Base-by-base conservation (phyloP, 2,888 invertebrate species). In the Cryptosula pallasiana region DNA sequence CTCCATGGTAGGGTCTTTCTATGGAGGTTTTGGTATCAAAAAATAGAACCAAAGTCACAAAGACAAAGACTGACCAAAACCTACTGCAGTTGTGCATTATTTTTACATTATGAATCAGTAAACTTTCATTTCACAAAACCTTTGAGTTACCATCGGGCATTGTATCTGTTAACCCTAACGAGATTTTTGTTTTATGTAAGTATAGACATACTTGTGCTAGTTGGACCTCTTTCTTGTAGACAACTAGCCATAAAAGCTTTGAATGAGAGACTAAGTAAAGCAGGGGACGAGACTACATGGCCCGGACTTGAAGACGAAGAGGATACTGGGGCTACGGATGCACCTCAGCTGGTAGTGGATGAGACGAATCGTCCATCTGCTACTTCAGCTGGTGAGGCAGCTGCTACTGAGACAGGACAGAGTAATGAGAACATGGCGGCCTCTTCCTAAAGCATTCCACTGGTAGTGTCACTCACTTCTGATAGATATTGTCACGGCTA, bases 161-260 rank as follows among this genome's bases (percentile, higher is more conserved):
- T 45, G 45, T n/a, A n/a, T n/a, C n/a, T n/a, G n/a, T n/a, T n/a
- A n/a, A n/a, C n/a, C n/a, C n/a, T n/a, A 13, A 45, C 45, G 9
- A 13, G 45, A 45, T 13, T 20, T 45, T 45, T 45, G 45, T 20
- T 45, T 45, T 13, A 20, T 45, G 45, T 45, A 45, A 20, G 45
- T 20, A 45, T 45, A 45, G 45, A 45, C 20, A 45, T 13, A 20
- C 9, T 9, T 45, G 9, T 45, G 45, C 9, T 13, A 13, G 9
- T 20, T 45, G 45, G 20, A 13, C 71, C 76, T 75, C 73, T 75
- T 69, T 77, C 73, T 88, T 89, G 2, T 86, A 95, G 95, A 81
- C 94, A 95, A 92, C 93, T 95, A 80, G 96, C 96, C 36, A 86
- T 96, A 75, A 96, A 95, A 86, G 95, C 95, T 1, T 87, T 96